phyloP scores from a whole-genome alignment of 2,888 invertebrate genomes.

The Copidosoma aretas region DNA sequence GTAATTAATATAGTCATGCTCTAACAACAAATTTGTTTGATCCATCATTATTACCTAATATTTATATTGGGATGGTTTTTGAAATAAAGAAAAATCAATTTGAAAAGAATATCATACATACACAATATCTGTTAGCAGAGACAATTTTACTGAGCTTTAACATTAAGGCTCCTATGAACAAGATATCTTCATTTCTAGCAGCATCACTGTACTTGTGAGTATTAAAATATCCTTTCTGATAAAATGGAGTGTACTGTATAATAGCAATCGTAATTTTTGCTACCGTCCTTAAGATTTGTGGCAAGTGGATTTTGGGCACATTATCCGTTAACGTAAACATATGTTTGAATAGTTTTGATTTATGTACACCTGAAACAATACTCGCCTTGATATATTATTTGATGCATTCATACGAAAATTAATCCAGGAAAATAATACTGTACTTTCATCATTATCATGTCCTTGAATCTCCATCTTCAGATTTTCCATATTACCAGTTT shows the following conservation, averaged over 20 bases:
- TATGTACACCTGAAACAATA: neutral
- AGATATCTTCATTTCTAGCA: neutral
- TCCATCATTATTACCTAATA: too few relatives aligned
- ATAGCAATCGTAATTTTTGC: neutral
- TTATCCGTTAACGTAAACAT: neutral
- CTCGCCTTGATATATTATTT: neutral
- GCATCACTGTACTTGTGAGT: neutral
- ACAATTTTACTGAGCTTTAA: neutral
- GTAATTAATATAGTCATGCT: too few relatives aligned
- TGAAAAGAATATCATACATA: neutral
- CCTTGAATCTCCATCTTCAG: neutral
- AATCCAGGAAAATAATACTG: neutral
- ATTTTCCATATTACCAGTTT: neutral
- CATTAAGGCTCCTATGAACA: neutral
- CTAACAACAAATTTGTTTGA: too few relatives aligned
- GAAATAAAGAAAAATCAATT: too few relatives aligned
- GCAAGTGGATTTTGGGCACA: neutral
- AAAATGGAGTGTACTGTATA: neutral
- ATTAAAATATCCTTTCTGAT: neutral
- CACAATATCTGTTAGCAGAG: neutral
- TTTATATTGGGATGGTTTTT: too few relatives aligned
- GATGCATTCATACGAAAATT: neutral
- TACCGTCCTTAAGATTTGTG: neutral
- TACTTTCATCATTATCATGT: neutral
- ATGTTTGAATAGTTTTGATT: neutral